Conservation (phyloP, 2,888 invertebrate genomes). For the Hemithea aestivaria region DNA sequence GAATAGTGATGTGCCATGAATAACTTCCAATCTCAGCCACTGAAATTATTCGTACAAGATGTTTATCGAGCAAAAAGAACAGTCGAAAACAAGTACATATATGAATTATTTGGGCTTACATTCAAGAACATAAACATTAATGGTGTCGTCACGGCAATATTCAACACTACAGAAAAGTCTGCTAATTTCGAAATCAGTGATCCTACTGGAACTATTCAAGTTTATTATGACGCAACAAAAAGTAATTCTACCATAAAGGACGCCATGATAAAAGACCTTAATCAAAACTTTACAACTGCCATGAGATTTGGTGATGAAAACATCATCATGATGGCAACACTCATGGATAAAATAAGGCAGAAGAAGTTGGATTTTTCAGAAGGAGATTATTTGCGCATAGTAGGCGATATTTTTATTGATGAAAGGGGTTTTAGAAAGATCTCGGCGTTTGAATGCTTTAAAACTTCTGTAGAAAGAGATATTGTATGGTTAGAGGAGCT, state of each 20-base stretch:
- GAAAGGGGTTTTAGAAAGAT: constrained; percentile 52
- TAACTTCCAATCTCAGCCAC: constrained; percentile 42
- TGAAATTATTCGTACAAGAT: constrained; percentile 68
- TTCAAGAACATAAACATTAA: constrained; percentile 70
- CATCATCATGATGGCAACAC: constrained; percentile 46
- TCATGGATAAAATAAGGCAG: constrained; percentile 46
- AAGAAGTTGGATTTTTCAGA: constrained; percentile 43
- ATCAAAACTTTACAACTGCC: constrained; percentile 39
- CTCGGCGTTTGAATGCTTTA: constrained; percentile 53
- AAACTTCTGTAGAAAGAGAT: constrained; percentile 52
- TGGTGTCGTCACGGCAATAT: constrained; percentile 58
- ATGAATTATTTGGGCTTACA: constrained; percentile 55
- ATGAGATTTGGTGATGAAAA: constrained; percentile 49
- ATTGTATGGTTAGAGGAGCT: constrained; percentile 68
- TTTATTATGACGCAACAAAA: constrained; percentile 57
- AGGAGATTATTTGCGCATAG: constrained; percentile 50
- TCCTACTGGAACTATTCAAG: constrained; percentile 58
- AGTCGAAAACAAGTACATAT: constrained; percentile 56
- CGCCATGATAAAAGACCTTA: constrained; percentile 42
- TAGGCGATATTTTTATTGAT: constrained; percentile 67
- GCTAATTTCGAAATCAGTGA: constrained; percentile 63
- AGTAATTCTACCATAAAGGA: constrained; percentile 41
- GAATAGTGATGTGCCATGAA: constrained; percentile 3
- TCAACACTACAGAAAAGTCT: constrained; percentile 40
- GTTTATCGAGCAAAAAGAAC: constrained; percentile 55